Evolutionary conservation across 1,140 invertebrate genomes (phyloP).

Genomic region (Antheraea mylitta): DNA sequence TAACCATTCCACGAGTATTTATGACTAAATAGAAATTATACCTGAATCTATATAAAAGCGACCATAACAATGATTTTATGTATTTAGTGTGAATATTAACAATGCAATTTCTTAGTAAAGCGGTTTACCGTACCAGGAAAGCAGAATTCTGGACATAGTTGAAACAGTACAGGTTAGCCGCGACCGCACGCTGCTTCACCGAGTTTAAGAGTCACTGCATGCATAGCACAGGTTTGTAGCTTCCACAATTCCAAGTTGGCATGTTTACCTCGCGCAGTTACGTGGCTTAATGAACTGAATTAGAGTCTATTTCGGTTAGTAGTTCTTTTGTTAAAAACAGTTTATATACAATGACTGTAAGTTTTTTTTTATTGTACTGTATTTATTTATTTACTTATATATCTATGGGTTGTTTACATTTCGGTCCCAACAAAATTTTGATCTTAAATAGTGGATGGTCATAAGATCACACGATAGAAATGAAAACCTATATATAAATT

Average conservation of each 20-base stretch:
- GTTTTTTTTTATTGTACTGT: not conserved
- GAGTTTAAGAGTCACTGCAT: slow-evolving; percentile 28
- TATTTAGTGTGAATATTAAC: not conserved
- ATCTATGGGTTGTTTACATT: too few species aligned
- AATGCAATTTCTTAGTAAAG: slow-evolving; percentile 40
- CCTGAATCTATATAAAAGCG: too few species aligned
- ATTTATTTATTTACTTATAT: slow-evolving; percentile 5
- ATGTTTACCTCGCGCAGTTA: slow-evolving; percentile 34
- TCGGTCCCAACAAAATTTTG: too few species aligned
- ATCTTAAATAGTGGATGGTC: too few species aligned
- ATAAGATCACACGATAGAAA: too few species aligned
- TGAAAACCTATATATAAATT: too few species aligned
- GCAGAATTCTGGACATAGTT: slow-evolving; percentile 33
- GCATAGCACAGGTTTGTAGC: slow-evolving; percentile 10
- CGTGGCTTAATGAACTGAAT: slow-evolving; percentile 44
- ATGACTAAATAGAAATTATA: too few species aligned
- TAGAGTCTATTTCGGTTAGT: slow-evolving; percentile 34
- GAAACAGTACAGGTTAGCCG: slow-evolving; percentile 25
- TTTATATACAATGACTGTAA: not conserved
- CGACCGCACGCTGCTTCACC: slow-evolving; percentile 19
- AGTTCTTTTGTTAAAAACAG: slow-evolving; percentile 5
- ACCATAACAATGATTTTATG: not conserved
- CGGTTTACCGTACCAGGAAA: slow-evolving; percentile 28
- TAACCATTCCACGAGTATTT: too few species aligned
- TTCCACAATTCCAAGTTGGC: slow-evolving; percentile 26